Conservation (phyloP, 1,140 invertebrate species). For the Drosophila murphyi region DNA sequence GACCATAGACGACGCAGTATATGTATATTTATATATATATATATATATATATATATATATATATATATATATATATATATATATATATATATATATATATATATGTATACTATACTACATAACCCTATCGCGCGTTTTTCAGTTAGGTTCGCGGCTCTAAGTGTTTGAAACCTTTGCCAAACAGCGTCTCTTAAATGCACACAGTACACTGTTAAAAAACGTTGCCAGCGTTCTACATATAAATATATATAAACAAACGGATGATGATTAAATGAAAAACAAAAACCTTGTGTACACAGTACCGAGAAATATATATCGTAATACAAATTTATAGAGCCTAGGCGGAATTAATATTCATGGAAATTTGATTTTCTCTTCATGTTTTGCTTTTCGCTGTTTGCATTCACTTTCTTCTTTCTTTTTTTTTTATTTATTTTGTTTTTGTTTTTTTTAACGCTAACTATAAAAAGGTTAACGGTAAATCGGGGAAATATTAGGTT, state of each 20-base stretch:
- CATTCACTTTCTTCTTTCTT: neutral
- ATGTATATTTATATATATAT: slow-evolving; percentile 28
- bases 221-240: slow-evolving; percentile 36
- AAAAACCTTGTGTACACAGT: slow-evolving; percentile 70
- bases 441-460: slow-evolving; percentile 33
- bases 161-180: slow-evolving; percentile 45
- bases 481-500: slow-evolving; percentile 33
- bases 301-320: slow-evolving; percentile 40
- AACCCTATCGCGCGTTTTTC: slow-evolving; percentile 43
- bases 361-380: slow-evolving; percentile 52
- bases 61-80: slow-evolving; percentile 31
- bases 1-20: slow-evolving; percentile 33
- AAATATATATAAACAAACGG: slow-evolving; percentile 40
- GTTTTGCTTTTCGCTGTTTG: slow-evolving; percentile 12
- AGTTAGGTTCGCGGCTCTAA: slow-evolving; percentile 39
- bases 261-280: slow-evolving; percentile 52
- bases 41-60: slow-evolving; percentile 4
- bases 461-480: slow-evolving; percentile 41
- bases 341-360: slow-evolving; percentile 50
- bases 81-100: slow-evolving; percentile 1
- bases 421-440: neutral
- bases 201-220: slow-evolving; percentile 42
- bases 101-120: slow-evolving; percentile 38
- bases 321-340: slow-evolving; percentile 56
- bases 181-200: slow-evolving; percentile 51